Evolutionary conservation across 2,113 vertebrate genomes (phyloP).

Genomic region (Xyrauchen texanus): DNA sequence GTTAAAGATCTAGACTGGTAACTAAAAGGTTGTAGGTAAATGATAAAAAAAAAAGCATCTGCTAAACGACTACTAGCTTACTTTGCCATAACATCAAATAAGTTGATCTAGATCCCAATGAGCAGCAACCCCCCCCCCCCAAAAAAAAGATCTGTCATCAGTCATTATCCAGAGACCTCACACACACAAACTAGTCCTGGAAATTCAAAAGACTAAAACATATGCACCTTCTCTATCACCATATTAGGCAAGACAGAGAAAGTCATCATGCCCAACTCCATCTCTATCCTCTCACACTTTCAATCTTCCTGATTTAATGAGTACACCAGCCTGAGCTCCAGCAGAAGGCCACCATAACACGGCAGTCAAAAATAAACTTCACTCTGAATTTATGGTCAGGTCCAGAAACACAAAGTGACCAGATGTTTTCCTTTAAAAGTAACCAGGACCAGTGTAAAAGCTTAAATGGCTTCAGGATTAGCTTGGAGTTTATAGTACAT

Average conservation of each 20-base stretch:
- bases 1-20: no score
- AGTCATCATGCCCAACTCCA: background rate
- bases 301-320: slow-evolving; percentile 32
- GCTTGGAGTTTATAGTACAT: background rate
- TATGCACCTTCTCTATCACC: background rate
- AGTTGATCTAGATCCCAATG: no score
- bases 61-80: no score
- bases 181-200: background rate
- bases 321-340: slow-evolving; percentile 17
- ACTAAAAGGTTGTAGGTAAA: no score
- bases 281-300: background rate
- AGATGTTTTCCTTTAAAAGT: slow-evolving; percentile 42
- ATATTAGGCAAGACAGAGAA: slow-evolving; percentile 21
- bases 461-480: slow-evolving; percentile 29
- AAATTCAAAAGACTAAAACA: background rate
- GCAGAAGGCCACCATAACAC: slow-evolving; percentile 18
- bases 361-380: slow-evolving; percentile 18
- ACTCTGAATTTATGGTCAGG: slow-evolving; percentile 16
- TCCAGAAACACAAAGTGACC: slow-evolving; percentile 34
- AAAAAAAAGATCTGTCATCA: background rate
- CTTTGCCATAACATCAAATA: no score
- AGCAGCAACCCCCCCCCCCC: no score
- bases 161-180: background rate
- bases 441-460: background rate
- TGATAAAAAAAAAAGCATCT: no score